Evolutionary conservation across 2,797 vertebrate species (phyloP).

Genomic region (Arctocebus calabarensis): DNA sequence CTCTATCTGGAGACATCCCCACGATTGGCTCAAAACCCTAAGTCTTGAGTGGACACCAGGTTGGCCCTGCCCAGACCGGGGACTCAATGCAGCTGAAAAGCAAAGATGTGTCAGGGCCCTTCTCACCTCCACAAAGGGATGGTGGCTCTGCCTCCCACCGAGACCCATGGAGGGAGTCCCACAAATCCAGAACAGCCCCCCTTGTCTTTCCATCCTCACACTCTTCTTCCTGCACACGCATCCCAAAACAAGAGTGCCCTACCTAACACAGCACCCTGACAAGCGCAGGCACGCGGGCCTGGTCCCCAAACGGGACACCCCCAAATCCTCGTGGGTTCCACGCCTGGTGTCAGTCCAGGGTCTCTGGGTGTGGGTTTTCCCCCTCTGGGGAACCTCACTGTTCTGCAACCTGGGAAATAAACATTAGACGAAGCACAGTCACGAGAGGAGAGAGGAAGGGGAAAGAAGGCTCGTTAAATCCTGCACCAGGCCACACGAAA

Average conservation of each 20-base stretch:
- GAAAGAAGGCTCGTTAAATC: no score
- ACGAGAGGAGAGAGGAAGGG: accelerated
- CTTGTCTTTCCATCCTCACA: accelerated
- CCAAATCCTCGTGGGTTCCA: accelerated
- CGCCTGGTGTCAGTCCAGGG: accelerated
- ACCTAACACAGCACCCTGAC: accelerated
- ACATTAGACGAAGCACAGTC: accelerated
- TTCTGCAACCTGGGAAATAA: no score
- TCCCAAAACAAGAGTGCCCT: accelerated
- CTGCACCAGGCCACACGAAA: accelerated
- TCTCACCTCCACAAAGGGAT: accelerated
- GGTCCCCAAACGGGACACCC: not conserved
- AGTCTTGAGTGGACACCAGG: not conserved
- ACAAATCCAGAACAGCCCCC: not conserved
- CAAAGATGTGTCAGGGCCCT: not conserved
- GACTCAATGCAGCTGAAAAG: not conserved
- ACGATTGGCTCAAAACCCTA: no score
- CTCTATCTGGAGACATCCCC: not conserved
- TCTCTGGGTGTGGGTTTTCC: accelerated
- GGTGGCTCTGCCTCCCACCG: not conserved
- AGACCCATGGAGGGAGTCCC: not conserved
- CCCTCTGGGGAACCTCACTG: not conserved
- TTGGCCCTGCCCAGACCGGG: not conserved
- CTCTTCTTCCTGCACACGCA: no score
- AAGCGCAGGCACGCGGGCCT: accelerated